These are phyloP conservation scores for Pagetopsis macropterus DNA, from an alignment of 2,797 vertebrate genomes.

Conservation along the genomic window DNA sequence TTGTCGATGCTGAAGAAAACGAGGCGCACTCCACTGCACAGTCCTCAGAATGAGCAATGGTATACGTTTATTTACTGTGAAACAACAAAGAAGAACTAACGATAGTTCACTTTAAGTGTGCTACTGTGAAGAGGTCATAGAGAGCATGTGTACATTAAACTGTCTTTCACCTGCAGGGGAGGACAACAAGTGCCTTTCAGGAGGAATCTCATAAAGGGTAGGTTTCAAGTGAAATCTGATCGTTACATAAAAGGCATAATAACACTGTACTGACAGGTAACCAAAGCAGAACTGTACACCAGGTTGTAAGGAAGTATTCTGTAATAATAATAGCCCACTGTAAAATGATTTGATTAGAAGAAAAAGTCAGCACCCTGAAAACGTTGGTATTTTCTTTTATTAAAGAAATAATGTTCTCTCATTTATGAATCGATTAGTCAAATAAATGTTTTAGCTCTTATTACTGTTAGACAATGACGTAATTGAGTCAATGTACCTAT, in stretches of 20 bases:
- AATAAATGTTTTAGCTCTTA: not conserved
- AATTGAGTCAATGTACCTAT: not conserved
- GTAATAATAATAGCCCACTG: too few relatives aligned
- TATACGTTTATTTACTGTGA: conserved; percentile 61
- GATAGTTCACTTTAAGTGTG: not conserved
- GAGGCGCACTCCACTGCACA: conserved; percentile 73
- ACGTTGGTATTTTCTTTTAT: not conserved
- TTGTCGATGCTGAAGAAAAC: conserved; percentile 83
- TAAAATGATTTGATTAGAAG: not conserved
- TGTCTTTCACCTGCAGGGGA: conserved; percentile 51
- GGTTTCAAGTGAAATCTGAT: not conserved
- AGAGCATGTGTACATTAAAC: not conserved
- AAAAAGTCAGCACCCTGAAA: not conserved
- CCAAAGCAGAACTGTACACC: not conserved
- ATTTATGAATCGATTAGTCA: not conserved
- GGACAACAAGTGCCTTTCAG: conserved; percentile 48
- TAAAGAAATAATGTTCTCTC: not conserved
- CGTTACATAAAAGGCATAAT: not conserved
- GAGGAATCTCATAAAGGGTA: conserved; percentile 59
- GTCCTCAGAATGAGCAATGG: conserved; percentile 59
- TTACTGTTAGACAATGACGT: not conserved
- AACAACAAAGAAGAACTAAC: too few relatives aligned
- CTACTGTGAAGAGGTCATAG: not conserved
- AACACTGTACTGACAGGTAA: not conserved
- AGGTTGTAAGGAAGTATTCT: not conserved